Evolutionary conservation across 2,113 vertebrate species (phyloP).

Genomic region (Bos taurus): DNA sequence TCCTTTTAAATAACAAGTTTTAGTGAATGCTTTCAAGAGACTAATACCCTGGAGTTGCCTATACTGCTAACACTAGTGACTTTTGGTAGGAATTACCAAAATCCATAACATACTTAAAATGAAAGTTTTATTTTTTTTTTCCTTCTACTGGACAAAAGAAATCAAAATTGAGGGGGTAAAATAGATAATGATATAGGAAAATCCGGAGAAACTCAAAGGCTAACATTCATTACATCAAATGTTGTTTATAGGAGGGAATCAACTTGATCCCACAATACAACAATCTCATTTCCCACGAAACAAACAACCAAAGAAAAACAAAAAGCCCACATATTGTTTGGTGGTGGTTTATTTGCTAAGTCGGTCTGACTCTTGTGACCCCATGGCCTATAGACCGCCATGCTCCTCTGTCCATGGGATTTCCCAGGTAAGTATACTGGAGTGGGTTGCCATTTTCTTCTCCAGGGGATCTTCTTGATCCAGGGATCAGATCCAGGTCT

Average conservation of each 20-base stretch:
- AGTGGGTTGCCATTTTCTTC: background rate
- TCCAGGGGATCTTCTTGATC: background rate
- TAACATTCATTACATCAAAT: background rate
- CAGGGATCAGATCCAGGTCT: background rate
- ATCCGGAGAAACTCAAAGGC: background rate
- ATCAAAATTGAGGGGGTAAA: background rate
- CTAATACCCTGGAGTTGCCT: background rate
- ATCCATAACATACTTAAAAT: background rate
- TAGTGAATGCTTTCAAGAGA: background rate
- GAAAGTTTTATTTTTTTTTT: slow-evolving; percentile 2
- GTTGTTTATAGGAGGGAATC: background rate
- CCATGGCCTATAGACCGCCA: background rate
- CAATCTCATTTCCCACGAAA: background rate
- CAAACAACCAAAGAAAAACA: background rate
- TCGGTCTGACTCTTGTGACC: background rate
- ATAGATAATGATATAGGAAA: background rate
- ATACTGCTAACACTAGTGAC: background rate
- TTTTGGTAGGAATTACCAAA: background rate
- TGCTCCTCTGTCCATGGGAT: background rate
- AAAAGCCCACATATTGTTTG: background rate
- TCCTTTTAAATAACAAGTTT: background rate
- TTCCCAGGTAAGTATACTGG: background rate
- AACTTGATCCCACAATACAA: background rate
- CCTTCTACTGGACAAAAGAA: background rate
- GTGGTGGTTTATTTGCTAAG: background rate